Percentiles rank a stretch among this genome's conserved stretches.
phyloP scores from a whole-genome alignment of 2,113 vertebrate species.

The Craseonycteris thonglongyai region DNA sequence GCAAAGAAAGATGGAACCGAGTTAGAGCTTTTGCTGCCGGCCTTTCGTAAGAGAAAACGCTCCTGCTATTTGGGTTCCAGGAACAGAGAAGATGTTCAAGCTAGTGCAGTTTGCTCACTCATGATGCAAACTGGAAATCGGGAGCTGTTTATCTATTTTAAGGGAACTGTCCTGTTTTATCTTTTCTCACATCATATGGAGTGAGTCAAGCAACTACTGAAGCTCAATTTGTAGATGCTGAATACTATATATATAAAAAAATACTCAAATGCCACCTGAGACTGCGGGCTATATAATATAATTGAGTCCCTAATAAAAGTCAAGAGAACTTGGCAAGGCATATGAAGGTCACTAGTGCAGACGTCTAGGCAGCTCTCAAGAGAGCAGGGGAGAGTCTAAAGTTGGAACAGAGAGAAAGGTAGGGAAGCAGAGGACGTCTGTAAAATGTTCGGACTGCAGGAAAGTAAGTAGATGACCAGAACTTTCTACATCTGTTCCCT shows the following conservation, averaged over 20 bases:
- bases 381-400: neutral
- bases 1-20: neutral
- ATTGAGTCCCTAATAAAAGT: neutral
- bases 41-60: neutral
- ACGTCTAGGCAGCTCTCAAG: neutral
- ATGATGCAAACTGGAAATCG: neutral
- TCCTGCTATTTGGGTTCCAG: neutral
- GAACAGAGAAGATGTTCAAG: neutral
- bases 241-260: neutral
- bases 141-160: neutral
- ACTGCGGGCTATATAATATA: neutral
- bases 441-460: rapidly evolving
- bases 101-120: neutral
- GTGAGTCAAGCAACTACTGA: neutral
- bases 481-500: neutral
- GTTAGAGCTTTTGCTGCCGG: neutral
- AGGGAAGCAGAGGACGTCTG: neutral
- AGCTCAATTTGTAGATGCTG: neutral
- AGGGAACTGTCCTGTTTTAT: neutral
- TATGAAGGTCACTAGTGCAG: neutral
- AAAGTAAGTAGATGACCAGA: neutral
- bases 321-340: neutral
- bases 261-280: neutral
- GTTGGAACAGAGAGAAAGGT: rapidly evolving
- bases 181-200: neutral